Conservation (phyloP, 2,888 invertebrate genomes). For the Neria commutata region DNA sequence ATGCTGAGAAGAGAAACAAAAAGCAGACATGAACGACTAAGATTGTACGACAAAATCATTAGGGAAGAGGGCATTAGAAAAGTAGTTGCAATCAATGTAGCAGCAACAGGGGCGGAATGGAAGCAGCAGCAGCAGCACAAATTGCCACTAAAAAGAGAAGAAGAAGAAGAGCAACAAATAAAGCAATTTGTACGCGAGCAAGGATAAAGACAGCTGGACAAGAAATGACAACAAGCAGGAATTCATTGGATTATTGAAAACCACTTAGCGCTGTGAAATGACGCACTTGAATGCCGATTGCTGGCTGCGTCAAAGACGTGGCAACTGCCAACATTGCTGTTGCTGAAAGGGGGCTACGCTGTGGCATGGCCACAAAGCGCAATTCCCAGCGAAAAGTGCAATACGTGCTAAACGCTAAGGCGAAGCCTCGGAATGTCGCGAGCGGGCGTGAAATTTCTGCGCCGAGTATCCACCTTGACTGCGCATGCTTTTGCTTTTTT, state of each 20-base stretch:
- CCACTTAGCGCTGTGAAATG: slow-evolving; percentile 15
- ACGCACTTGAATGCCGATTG: slow-evolving; percentile 5
- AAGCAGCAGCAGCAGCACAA: not conserved
- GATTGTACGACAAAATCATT: not conserved
- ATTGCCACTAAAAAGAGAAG: not conserved
- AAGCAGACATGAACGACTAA: not conserved
- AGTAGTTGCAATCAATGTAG: not conserved
- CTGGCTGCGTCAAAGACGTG: too few relatives aligned
- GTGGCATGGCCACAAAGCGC: too few relatives aligned
- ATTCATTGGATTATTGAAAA: slow-evolving; percentile 29
- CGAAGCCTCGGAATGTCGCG: too few relatives aligned
- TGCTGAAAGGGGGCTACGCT: too few relatives aligned
- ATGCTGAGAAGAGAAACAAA: too few relatives aligned
- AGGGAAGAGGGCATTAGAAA: not conserved
- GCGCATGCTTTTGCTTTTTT: too few relatives aligned
- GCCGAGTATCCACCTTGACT: too few relatives aligned
- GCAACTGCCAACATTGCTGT: too few relatives aligned
- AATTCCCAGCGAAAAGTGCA: too few relatives aligned
- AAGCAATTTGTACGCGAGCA: slow-evolving; percentile 4
- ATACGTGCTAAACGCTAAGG: too few relatives aligned
- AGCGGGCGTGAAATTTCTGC: too few relatives aligned
- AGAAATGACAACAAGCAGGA: not conserved
- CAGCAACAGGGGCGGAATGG: not conserved
- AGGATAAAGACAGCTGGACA: not conserved
- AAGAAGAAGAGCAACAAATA: not conserved